Percentiles rank a stretch among this genome's conserved stretches.
These are phyloP conservation scores for Heliocidaris tuberculata DNA, from an alignment of 35 echinoderm and acorn worm species.

Conservation along the genomic window DNA sequence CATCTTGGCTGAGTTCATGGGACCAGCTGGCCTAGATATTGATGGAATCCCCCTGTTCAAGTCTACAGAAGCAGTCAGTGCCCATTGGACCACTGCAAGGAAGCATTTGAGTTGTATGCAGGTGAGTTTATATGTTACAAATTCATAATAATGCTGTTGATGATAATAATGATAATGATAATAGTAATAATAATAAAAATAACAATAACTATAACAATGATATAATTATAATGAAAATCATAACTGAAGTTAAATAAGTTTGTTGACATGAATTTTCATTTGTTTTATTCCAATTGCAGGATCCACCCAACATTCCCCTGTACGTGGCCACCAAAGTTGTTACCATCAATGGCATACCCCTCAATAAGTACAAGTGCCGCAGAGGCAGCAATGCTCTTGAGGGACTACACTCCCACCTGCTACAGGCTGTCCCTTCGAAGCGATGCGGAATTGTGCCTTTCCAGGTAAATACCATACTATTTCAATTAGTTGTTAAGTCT, in stretches of 20 bases:
- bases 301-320: constrained; percentile 7
- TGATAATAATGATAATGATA: too few relatives aligned
- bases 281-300: too few relatives aligned
- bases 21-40: constrained; percentile 69
- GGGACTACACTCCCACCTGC: background rate
- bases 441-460: background rate
- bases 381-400: background rate
- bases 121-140: constrained; percentile 59
- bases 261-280: too few relatives aligned
- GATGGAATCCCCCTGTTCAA: constrained; percentile 73
- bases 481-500: too few relatives aligned
- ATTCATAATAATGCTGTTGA: too few relatives aligned
- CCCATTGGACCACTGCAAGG: constrained; percentile 63
- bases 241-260: too few relatives aligned
- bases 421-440: background rate
- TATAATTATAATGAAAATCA: too few relatives aligned
- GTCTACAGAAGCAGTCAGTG: constrained; percentile 62
- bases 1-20: constrained; percentile 70
- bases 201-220: too few relatives aligned
- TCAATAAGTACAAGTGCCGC: background rate
- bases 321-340: constrained; percentile 18
- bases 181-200: too few relatives aligned
- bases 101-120: constrained; percentile 79
- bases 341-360: background rate
- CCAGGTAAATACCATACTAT: constrained; percentile 1